phyloP scores from a whole-genome alignment of 2,797 vertebrate species.

The Crenichthys baileyi region DNA sequence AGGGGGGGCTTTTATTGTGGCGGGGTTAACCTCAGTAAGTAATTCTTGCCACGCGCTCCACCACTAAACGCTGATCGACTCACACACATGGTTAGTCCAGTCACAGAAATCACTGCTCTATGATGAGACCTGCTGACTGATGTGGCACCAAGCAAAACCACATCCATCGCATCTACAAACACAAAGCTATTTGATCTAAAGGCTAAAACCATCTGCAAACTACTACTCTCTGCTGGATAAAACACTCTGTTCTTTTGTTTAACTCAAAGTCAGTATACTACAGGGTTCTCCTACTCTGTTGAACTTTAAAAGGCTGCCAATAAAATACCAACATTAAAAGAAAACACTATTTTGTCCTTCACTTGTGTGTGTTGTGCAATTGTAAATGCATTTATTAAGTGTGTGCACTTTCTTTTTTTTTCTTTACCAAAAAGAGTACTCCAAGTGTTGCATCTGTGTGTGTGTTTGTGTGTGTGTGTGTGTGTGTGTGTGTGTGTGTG shows the following conservation, averaged over 20 bases:
- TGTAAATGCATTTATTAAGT: not conserved
- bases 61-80: slow-evolving; percentile 6
- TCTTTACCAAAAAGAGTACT: not conserved
- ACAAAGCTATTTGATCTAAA: not conserved
- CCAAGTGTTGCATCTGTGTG: not conserved
- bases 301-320: not conserved
- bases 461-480: not conserved
- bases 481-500: not conserved
- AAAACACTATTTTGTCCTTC: not conserved
- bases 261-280: not conserved
- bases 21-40: slow-evolving; percentile 40
- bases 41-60: slow-evolving; percentile 37
- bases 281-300: not conserved
- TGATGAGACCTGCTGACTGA: slow-evolving; percentile 18
- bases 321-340: not conserved
- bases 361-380: not conserved
- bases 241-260: not conserved
- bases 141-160: slow-evolving; percentile 10
- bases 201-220: not conserved
- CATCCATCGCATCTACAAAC: slow-evolving; percentile 15
- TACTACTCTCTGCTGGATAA: not conserved
- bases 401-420: not conserved
- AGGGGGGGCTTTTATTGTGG: slow-evolving; percentile 48
- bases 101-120: slow-evolving; percentile 8
- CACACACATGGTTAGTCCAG: not conserved